These are phyloP conservation scores for Phasianus colchicus DNA, from an alignment of 2,113 vertebrate species.

Conservation along the genomic window DNA sequence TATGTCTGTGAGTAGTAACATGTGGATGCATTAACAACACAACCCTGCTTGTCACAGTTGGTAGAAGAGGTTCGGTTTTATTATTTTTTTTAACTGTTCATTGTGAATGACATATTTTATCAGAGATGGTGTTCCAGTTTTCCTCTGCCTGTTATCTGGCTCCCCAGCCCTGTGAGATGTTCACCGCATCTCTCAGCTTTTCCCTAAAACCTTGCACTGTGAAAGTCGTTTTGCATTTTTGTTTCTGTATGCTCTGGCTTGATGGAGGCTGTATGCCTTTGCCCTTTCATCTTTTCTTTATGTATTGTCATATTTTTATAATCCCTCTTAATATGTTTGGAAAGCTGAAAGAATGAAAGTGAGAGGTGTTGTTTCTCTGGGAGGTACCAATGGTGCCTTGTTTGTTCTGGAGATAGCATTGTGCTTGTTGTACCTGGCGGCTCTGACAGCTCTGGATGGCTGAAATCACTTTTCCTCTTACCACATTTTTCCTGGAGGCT, in stretches of 20 bases:
- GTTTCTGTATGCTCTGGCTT: neutral
- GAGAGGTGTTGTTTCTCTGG: neutral
- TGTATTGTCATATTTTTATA: neutral
- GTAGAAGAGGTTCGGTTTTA: neutral
- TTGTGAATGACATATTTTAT: neutral
- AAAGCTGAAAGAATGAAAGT: constrained; percentile 1
- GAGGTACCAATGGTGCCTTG: neutral
- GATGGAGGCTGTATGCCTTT: neutral
- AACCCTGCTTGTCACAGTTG: neutral
- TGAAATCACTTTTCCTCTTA: neutral
- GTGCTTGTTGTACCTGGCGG: neutral
- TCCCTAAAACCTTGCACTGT: neutral
- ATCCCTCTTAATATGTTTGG: neutral
- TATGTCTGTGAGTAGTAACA: neutral
- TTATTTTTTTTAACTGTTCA: neutral
- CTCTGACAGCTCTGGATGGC: neutral
- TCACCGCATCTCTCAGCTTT: neutral
- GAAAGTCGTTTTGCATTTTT: neutral
- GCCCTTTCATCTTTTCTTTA: neutral
- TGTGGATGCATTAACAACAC: neutral
- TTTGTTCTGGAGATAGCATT: neutral
- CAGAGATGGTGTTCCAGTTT: neutral
- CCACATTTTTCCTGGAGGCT: neutral
- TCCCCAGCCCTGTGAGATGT: neutral
- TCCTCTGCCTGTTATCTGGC: neutral